Conservation (phyloP, 2,888 invertebrate genomes). For the Aplocera efformata region DNA sequence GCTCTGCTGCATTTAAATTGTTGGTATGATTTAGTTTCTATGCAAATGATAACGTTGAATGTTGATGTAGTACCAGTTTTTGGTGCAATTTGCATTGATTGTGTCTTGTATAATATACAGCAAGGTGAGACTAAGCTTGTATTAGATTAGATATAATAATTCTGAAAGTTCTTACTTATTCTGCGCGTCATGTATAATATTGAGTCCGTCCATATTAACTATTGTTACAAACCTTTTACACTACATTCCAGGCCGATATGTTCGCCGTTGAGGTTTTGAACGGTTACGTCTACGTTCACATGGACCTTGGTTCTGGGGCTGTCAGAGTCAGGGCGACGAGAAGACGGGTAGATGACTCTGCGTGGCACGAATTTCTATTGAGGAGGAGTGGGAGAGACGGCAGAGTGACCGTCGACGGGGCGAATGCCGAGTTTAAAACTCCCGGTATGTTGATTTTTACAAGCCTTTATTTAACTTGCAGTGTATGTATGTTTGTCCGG, state of each 20-base stretch:
- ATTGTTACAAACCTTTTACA: conserved; percentile 12
- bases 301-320: conserved; percentile 95
- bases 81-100: neutral
- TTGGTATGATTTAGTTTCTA: conserved; percentile 4
- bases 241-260: conserved; percentile 86
- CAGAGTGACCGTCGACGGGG: conserved; percentile 92
- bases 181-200: too few relatives aligned
- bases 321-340: conserved; percentile 91
- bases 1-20: conserved; percentile 11
- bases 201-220: conserved; percentile 6
- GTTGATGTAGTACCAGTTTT: conserved; percentile 3
- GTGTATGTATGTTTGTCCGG: too few relatives aligned
- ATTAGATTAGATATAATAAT: too few relatives aligned
- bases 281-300: conserved; percentile 94
- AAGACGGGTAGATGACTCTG: conserved; percentile 92
- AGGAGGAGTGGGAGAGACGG: conserved; percentile 91
- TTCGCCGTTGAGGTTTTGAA: conserved; percentile 97
- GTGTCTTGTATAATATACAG: too few relatives aligned
- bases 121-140: too few relatives aligned
- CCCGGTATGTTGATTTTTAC: conserved; percentile 80
- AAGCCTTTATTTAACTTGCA: too few relatives aligned
- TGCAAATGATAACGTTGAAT: neutral
- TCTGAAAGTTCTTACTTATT: too few relatives aligned
- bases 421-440: conserved; percentile 92
- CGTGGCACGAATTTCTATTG: conserved; percentile 95